Conservation (phyloP, 2,797 vertebrate genomes). For the Moxostoma hubbsi region DNA sequence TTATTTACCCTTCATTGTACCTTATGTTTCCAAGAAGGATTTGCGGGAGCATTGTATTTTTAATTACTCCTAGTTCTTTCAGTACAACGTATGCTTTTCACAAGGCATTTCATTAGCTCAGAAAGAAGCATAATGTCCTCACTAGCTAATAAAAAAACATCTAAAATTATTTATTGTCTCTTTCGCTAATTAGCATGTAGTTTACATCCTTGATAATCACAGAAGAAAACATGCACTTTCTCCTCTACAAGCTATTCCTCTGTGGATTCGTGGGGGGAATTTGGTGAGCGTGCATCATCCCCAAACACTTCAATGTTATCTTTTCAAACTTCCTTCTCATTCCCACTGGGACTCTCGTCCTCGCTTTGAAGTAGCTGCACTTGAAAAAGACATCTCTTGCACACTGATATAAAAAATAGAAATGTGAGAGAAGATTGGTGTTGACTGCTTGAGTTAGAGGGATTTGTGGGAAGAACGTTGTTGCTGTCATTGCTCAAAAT, state of each 20-base stretch:
- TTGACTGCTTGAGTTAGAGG: conserved; percentile 35
- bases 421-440: conserved; percentile 26
- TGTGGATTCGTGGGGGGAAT: conserved; percentile 15
- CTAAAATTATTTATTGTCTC: conserved; percentile 13
- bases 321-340: conserved; percentile 39
- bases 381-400: conserved; percentile 46
- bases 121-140: conserved; percentile 22
- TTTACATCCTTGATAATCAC: conserved; percentile 34
- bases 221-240: conserved; percentile 37
- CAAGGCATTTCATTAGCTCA: conserved; percentile 10
- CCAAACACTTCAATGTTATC: conserved; percentile 34
- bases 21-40: background rate
- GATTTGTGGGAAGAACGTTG: conserved; percentile 34
- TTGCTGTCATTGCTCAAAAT: conserved; percentile 31
- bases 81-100: background rate
- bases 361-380: conserved; percentile 45
- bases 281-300: conserved; percentile 22
- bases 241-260: conserved; percentile 26
- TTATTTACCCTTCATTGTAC: background rate
- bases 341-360: conserved; percentile 42
- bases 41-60: background rate
- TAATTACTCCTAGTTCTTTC: background rate
- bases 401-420: conserved; percentile 25
- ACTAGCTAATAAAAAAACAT: conserved; percentile 11
- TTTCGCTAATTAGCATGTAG: conserved; percentile 30